Conservation (phyloP, 1,140 invertebrate genomes). For the Drosophila ercepeae region DNA sequence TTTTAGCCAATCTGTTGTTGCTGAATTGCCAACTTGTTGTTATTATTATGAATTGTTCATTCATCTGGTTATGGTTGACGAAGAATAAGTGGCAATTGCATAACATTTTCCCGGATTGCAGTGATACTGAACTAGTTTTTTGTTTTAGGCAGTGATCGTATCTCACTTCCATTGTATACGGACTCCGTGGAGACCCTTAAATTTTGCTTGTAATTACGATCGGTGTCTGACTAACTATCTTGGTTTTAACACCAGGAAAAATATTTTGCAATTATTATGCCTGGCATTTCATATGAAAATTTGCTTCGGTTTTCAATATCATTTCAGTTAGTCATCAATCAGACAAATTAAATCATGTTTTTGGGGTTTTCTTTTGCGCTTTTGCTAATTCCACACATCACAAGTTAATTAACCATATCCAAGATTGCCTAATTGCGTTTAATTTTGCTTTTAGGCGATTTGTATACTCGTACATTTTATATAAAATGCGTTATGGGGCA, state of each 20-base stretch:
- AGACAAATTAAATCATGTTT: conserved; percentile 8
- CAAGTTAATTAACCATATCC: conserved; percentile 45
- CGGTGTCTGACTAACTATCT: conserved; percentile 7
- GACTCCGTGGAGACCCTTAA: conserved; percentile 5
- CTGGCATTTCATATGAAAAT: neutral
- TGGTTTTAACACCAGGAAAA: neutral
- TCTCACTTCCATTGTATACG: conserved; percentile 5
- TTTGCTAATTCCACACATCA: conserved; percentile 25
- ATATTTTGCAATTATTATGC: conserved; percentile 5
- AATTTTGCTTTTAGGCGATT: neutral
- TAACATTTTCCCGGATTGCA: conserved; percentile 34
- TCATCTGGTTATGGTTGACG: conserved; percentile 11
- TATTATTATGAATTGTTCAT: conserved; percentile 22
- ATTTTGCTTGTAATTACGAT: neutral
- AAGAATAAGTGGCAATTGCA: conserved; percentile 41
- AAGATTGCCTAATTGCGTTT: conserved; percentile 2
- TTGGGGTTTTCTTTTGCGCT: conserved; percentile 11
- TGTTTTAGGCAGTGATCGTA: neutral
- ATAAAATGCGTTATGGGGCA: conserved; percentile 18
- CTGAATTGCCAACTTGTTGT: conserved; percentile 44
- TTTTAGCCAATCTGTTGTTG: conserved; percentile 46
- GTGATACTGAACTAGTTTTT: conserved; percentile 53
- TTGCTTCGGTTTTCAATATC: conserved; percentile 14
- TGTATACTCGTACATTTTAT: neutral
- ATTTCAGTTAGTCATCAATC: conserved; percentile 10